phyloP scores from a whole-genome alignment of 2,888 invertebrate species.

The Diploptera punctata region DNA sequence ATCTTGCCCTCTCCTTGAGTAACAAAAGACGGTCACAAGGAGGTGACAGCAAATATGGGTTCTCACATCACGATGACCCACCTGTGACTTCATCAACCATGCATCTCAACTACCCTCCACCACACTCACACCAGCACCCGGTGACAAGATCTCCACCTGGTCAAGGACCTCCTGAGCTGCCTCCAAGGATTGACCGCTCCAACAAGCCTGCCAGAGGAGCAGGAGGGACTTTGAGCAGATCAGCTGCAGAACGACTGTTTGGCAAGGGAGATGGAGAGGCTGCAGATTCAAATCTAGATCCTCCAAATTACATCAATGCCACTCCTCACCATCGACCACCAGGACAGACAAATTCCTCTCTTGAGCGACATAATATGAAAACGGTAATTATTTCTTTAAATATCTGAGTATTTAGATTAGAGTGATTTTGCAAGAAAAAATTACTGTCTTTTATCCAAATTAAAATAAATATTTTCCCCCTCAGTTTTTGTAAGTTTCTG shows the following conservation, averaged over 20 bases:
- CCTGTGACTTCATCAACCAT: slow-evolving; percentile 39
- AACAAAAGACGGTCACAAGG: slow-evolving; percentile 54
- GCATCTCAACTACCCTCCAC: slow-evolving; percentile 41
- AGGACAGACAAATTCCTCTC: slow-evolving; percentile 51
- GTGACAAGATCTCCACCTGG: slow-evolving; percentile 44
- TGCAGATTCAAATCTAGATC: slow-evolving; percentile 43
- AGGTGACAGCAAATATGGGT: slow-evolving; percentile 70
- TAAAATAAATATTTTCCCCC: too few species aligned
- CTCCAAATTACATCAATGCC: slow-evolving; percentile 59
- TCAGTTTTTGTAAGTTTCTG: too few species aligned
- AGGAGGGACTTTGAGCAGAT: slow-evolving; percentile 53
- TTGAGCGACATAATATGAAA: slow-evolving; percentile 55
- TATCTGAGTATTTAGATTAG: too few species aligned
- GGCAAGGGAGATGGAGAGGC: slow-evolving; percentile 60
- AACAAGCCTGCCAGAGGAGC: slow-evolving; percentile 67
- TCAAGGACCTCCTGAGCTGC: slow-evolving; percentile 72
- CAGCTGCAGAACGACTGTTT: slow-evolving; percentile 56
- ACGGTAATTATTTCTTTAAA: slow-evolving; percentile 50
- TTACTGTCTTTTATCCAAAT: too few species aligned
- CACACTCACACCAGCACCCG: slow-evolving; percentile 41
- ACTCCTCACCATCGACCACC: slow-evolving; percentile 55
- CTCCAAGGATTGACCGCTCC: slow-evolving; percentile 81
- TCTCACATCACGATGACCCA: slow-evolving; percentile 52
- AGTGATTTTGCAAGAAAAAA: too few species aligned
- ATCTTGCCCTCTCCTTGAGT: slow-evolving; percentile 44